These are phyloP conservation scores for Aphidius ervi DNA, from an alignment of 1,140 invertebrate species.

Conservation along the genomic window DNA sequence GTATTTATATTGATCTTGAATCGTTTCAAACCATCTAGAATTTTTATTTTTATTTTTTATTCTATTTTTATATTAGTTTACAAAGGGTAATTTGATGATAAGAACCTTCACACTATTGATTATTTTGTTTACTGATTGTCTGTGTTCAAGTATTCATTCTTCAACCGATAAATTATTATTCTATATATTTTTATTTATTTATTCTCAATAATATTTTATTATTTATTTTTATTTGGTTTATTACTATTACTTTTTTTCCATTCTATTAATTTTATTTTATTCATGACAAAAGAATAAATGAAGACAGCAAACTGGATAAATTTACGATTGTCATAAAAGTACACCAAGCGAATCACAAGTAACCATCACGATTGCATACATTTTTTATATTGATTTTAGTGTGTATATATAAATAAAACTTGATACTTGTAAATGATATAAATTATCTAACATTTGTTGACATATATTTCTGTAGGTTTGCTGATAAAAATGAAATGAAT, in stretches of 20 bases:
- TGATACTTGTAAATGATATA: slow-evolving; percentile 9
- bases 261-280: background rate
- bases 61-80: background rate
- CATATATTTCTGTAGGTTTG: slow-evolving; percentile 16
- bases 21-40: background rate
- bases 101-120: too few relatives aligned
- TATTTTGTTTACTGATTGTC: too few relatives aligned
- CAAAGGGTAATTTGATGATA: background rate
- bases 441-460: slow-evolving; percentile 13
- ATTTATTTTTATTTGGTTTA: too few relatives aligned
- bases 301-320: slow-evolving; percentile 2
- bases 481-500: slow-evolving; percentile 16
- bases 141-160: too few relatives aligned
- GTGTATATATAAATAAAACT: background rate
- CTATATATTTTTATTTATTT: too few relatives aligned
- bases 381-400: background rate
- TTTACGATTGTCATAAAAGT: slow-evolving; percentile 21
- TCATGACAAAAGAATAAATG: slow-evolving; percentile 11
- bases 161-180: too few relatives aligned
- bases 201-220: too few relatives aligned
- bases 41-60: slow-evolving; percentile 3
- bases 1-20: slow-evolving; percentile 1
- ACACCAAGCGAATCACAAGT: slow-evolving; percentile 8
- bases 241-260: background rate
- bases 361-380: background rate